A percentile compares a stretch with the other conserved stretches of the same genome.
Evolutionary conservation across 2,113 vertebrate species (phyloP).

Genomic region (Collichthys lucidus): DNA sequence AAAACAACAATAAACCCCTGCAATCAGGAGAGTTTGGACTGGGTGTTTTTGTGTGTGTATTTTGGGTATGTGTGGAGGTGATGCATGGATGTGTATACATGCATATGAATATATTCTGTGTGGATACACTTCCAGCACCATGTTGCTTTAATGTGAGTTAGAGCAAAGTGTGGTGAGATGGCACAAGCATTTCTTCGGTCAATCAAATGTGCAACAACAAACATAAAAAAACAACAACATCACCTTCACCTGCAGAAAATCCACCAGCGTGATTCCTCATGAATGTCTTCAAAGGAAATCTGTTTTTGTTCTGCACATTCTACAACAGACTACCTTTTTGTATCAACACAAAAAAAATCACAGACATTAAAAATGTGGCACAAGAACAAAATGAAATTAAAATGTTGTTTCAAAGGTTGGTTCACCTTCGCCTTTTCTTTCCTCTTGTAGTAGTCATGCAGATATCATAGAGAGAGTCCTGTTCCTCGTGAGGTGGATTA

Average conservation of each 20-base stretch:
- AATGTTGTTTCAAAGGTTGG: background rate
- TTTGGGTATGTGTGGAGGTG: background rate
- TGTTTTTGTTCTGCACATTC: background rate
- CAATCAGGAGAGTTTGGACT: background rate
- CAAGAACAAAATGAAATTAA: background rate
- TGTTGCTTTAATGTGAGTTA: background rate
- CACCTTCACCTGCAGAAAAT: background rate
- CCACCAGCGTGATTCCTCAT: background rate
- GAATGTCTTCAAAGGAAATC: background rate
- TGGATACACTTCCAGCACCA: background rate
- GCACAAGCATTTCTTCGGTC: background rate
- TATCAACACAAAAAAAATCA: background rate
- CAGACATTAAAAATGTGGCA: background rate
- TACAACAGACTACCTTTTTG: background rate
- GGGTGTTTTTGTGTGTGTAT: constrained; percentile 9
- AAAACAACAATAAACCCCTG: constrained; percentile 46
- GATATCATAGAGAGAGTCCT: background rate
- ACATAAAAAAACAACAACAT: background rate
- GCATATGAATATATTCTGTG: constrained; percentile 4
- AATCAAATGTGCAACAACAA: constrained; percentile 7
- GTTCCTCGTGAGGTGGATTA: background rate
- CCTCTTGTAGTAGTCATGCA: background rate
- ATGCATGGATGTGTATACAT: background rate
- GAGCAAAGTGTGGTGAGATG: background rate
- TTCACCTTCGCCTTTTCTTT: background rate